Percentiles rank a stretch among this genome's conserved stretches.
Conservation (phyloP, 2,888 invertebrate genomes). For the Lacanobia oleracea region DNA sequence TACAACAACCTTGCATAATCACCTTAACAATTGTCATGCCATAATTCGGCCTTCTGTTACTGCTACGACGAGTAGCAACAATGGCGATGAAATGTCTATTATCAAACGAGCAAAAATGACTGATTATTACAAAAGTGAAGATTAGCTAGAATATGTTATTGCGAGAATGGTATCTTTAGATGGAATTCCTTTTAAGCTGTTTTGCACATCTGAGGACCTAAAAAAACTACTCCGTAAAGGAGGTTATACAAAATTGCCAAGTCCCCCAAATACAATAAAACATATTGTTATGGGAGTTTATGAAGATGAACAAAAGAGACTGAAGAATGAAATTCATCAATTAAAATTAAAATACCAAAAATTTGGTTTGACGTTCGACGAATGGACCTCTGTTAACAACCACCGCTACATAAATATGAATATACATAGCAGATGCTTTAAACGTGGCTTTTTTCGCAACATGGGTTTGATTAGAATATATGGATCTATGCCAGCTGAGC, state of each 20-base stretch:
- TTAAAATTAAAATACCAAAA: conserved; percentile 11
- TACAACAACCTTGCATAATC: neutral
- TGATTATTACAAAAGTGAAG: conserved; percentile 15
- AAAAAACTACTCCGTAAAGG: conserved; percentile 10
- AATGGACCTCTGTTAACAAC: conserved; percentile 2
- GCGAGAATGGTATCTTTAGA: conserved; percentile 16
- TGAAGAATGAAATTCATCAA: neutral
- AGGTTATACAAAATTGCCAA: conserved; percentile 9
- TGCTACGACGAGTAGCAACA: neutral
- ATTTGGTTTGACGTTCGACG: conserved; percentile 12
- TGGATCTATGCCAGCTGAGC: conserved; percentile 5
- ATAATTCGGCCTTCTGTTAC: conserved; percentile 1
- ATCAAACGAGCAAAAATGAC: conserved; percentile 4
- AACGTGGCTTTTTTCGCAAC: neutral
- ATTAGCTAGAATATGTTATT: conserved; percentile 13
- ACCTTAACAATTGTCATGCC: conserved; percentile 1
- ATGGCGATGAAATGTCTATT: neutral
- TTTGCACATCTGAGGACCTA: conserved; percentile 8
- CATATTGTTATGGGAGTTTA: conserved; percentile 6
- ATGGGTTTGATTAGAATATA: conserved; percentile 6
- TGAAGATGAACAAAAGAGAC: conserved; percentile 7
- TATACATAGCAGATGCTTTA: neutral
- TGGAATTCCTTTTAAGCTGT: conserved; percentile 13
- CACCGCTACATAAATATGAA: conserved; percentile 6
- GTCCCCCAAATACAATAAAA: conserved; percentile 8